These are phyloP conservation scores for Xylocampa areola DNA, from an alignment of 2,888 invertebrate species.

Conservation along the genomic window DNA sequence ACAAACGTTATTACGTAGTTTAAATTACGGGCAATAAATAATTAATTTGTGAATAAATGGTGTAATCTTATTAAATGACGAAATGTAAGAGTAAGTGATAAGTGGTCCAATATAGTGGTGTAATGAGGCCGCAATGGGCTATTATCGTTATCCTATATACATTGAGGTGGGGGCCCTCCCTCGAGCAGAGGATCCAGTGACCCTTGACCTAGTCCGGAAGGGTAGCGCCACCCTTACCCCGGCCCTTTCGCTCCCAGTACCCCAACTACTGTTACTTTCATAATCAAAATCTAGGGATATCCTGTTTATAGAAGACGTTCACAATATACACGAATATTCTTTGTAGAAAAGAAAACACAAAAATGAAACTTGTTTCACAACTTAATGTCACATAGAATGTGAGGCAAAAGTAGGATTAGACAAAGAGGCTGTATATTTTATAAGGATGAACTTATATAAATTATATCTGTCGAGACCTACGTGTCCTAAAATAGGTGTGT, in stretches of 20 bases:
- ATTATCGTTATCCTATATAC: slow-evolving; percentile 77
- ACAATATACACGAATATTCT: too few relatives aligned
- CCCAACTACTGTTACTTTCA: slow-evolving; percentile 65
- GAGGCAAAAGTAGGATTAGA: background rate
- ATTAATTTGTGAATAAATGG: slow-evolving; percentile 46
- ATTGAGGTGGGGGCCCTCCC: slow-evolving; percentile 62
- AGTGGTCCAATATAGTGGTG: slow-evolving; percentile 70
- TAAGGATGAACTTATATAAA: background rate
- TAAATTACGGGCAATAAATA: slow-evolving; percentile 52
- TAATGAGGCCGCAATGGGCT: slow-evolving; percentile 74
- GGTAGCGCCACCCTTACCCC: slow-evolving; percentile 57
- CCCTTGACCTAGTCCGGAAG: slow-evolving; percentile 76
- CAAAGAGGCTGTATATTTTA: background rate
- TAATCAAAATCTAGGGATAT: slow-evolving; percentile 49
- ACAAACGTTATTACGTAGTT: slow-evolving; percentile 52
- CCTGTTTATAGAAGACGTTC: slow-evolving; percentile 18
- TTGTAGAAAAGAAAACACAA: too few relatives aligned
- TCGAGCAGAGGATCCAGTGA: slow-evolving; percentile 69
- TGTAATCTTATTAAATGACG: slow-evolving; percentile 53
- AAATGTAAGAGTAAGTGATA: slow-evolving; percentile 64
- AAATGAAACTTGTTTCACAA: too few relatives aligned
- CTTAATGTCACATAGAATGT: background rate
- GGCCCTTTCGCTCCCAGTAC: slow-evolving; percentile 58
- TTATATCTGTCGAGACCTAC: background rate
- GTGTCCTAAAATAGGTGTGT: background rate